These are phyloP conservation scores for Myzus persicae DNA, from an alignment of 1,140 invertebrate species.

Conservation along the genomic window DNA sequence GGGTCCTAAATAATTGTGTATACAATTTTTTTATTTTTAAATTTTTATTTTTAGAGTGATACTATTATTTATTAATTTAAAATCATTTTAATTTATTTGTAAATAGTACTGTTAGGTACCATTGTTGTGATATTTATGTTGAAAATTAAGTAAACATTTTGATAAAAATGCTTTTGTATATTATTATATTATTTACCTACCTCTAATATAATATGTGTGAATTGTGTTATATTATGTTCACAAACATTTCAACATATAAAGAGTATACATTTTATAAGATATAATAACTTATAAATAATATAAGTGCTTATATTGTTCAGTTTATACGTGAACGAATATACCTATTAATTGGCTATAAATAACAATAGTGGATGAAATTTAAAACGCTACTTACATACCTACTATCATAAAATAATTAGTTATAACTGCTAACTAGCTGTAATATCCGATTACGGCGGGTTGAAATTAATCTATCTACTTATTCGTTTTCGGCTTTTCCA, in stretches of 20 bases:
- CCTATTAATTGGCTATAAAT: too few relatives aligned
- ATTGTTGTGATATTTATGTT: conserved; percentile 58
- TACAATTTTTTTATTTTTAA: conserved; percentile 46
- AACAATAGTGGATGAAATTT: neutral
- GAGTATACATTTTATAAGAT: neutral
- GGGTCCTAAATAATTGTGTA: conserved; percentile 57
- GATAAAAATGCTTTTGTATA: neutral
- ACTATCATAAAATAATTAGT: too few relatives aligned
- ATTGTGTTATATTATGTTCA: neutral
- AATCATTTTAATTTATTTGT: conserved; percentile 57
- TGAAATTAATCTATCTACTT: too few relatives aligned
- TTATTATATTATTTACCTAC: neutral
- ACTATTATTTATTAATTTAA: conserved; percentile 57
- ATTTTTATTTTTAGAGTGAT: conserved; percentile 45
- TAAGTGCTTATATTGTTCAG: neutral
- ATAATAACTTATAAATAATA: neutral
- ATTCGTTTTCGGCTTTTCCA: too few relatives aligned
- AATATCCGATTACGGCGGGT: too few relatives aligned
- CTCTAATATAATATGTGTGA: neutral
- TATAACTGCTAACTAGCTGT: too few relatives aligned
- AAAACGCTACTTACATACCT: neutral
- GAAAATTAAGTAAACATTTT: conserved; percentile 56
- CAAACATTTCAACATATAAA: neutral
- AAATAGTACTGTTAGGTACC: conserved; percentile 59
- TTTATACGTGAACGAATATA: neutral